Conservation (phyloP, 2,797 vertebrate genomes). For the Halcyon smyrnensis region DNA sequence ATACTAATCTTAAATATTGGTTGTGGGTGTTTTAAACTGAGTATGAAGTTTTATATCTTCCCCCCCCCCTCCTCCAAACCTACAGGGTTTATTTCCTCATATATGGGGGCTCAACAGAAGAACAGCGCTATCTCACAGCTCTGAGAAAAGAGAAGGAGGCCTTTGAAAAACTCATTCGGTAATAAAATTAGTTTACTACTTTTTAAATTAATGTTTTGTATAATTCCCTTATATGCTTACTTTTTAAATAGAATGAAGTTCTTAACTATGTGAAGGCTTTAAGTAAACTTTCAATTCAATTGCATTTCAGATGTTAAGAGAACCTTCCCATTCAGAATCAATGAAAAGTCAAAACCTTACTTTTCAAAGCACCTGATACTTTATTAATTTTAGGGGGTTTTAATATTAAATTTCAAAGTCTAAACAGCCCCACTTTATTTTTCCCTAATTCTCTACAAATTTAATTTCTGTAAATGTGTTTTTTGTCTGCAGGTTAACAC, state of each 20-base stretch:
- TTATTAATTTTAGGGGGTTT: not conserved
- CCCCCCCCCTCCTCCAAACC: not conserved
- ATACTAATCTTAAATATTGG: not conserved
- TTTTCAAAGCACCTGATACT: not conserved
- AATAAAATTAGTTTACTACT: not conserved
- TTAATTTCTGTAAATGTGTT: not conserved
- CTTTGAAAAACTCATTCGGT: conserved; percentile 97
- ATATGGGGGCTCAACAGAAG: conserved; percentile 94
- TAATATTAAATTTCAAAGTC: not conserved
- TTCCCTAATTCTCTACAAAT: not conserved
- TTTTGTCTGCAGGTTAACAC: not conserved
- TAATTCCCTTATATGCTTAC: not conserved
- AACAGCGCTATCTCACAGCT: conserved; percentile 93
- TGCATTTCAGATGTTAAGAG: not conserved
- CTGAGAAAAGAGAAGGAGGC: conserved; percentile 95
- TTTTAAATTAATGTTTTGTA: not conserved
- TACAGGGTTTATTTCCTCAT: conserved; percentile 95
- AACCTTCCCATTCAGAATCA: not conserved
- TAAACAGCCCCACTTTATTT: not conserved
- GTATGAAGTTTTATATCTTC: not conserved
- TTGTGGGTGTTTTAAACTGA: not conserved
- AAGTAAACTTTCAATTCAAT: not conserved
- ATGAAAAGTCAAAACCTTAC: not conserved
- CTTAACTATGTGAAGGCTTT: not conserved
- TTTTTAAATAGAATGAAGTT: not conserved